phyloP scores from a whole-genome alignment of 2,888 invertebrate genomes.

The Pyrgus malvae region DNA sequence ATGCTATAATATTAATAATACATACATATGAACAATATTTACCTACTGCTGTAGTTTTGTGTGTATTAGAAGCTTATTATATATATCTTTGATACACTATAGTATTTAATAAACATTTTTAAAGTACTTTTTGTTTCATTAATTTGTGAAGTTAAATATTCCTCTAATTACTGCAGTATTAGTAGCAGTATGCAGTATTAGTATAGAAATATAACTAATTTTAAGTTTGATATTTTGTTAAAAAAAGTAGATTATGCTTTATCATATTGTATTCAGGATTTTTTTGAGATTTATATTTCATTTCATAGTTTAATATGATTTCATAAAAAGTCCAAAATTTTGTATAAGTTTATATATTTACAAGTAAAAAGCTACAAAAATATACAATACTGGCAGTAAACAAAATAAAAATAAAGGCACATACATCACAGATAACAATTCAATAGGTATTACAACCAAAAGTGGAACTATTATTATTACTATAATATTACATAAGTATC shows the following conservation, averaged over 20 bases:
- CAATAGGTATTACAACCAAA: neutral
- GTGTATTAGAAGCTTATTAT: slow-evolving; percentile 30
- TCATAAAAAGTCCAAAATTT: too few species aligned
- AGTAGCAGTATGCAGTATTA: too few species aligned
- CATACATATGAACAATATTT: slow-evolving; percentile 12
- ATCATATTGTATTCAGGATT: too few species aligned
- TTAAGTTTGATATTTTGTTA: too few species aligned
- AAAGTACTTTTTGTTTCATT: slow-evolving; percentile 1
- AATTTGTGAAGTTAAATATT: neutral
- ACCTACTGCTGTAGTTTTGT: slow-evolving; percentile 14
- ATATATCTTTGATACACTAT: slow-evolving; percentile 24
- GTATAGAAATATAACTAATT: too few species aligned
- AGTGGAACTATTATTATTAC: too few species aligned
- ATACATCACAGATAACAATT: slow-evolving; percentile 55
- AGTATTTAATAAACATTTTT: slow-evolving; percentile 28
- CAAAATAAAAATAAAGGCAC: slow-evolving; percentile 54
- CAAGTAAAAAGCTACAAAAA: slow-evolving; percentile 39
- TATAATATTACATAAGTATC: too few species aligned
- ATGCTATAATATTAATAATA: slow-evolving; percentile 42
- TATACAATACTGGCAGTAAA: slow-evolving; percentile 55
- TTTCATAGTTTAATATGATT: too few species aligned
- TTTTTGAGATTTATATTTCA: too few species aligned
- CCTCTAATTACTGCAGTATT: too few species aligned
- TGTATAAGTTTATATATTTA: slow-evolving; percentile 31
- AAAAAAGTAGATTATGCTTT: too few species aligned